Conservation (phyloP, 37 sponge, comb jelly and placozoan species). For the Axinella damicornis region DNA sequence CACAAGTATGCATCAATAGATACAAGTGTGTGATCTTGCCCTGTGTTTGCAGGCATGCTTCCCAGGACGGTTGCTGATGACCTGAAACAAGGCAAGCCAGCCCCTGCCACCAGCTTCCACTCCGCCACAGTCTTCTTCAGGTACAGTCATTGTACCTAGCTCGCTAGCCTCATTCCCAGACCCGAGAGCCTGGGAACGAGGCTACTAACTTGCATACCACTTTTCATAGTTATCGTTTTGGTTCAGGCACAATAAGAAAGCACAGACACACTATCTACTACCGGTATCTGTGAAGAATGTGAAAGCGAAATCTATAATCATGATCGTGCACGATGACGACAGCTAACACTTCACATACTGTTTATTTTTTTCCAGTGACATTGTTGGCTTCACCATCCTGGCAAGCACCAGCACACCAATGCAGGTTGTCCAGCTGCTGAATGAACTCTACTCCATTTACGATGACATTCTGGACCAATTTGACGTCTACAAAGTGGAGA, state of each 20-base stretch:
- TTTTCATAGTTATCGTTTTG: no score
- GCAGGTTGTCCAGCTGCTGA: conserved; percentile 85
- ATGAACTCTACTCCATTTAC: conserved; percentile 88
- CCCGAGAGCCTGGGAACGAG: no score
- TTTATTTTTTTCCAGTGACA: conserved; percentile 72
- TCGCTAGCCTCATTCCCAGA: no score
- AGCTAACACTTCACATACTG: not conserved
- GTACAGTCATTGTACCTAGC: conserved; percentile 33
- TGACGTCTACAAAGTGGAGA: conserved; percentile 95
- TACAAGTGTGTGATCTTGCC: no score
- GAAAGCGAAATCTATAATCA: no score
- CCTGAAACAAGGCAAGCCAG: conserved; percentile 82
- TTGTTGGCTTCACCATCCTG: conserved; percentile 88
- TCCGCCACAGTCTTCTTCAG: conserved; percentile 88
- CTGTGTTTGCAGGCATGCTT: conserved; percentile 74
- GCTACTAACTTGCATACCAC: no score
- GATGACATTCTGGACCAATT: conserved; percentile 89
- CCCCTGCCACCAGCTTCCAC: conserved; percentile 52
- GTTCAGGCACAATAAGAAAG: no score
- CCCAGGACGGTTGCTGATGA: conserved; percentile 85
- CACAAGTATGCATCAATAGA: no score
- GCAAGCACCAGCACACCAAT: conserved; percentile 84
- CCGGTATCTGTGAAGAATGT: no score
- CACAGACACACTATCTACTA: no score
- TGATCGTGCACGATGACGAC: not conserved